Evolutionary conservation across 2,797 vertebrate genomes (phyloP).

Genomic region (Sebastes steindachneri): DNA sequence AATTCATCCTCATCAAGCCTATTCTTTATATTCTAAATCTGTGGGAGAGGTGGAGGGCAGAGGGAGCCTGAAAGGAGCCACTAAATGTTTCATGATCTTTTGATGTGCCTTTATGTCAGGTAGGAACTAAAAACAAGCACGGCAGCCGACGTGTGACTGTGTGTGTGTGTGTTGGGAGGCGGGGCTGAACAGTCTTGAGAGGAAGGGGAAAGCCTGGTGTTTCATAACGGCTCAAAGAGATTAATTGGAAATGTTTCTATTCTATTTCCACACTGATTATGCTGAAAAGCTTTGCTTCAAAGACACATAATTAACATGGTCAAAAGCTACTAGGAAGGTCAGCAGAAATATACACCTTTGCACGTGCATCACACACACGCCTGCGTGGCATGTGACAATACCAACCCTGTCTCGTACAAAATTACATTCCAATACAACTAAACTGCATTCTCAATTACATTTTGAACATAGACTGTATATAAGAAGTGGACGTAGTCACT

Average conservation of each 20-base stretch:
- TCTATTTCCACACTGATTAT: constrained; percentile 26
- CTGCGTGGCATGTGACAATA: not conserved
- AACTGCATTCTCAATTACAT: too few species aligned
- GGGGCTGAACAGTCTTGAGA: not conserved
- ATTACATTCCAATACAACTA: too few species aligned
- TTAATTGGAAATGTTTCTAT: constrained; percentile 25
- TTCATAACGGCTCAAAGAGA: constrained; percentile 5
- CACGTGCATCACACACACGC: not conserved
- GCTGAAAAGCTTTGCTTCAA: constrained; percentile 48
- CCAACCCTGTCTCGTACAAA: not conserved
- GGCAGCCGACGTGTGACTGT: not conserved
- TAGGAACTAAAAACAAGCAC: not conserved
- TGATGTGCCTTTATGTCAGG: constrained; percentile 31
- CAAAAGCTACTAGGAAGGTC: not conserved
- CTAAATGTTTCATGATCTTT: constrained; percentile 58
- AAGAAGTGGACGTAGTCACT: too few species aligned
- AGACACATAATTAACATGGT: constrained; percentile 43
- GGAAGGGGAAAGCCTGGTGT: not conserved
- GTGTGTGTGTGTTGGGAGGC: not conserved
- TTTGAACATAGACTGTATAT: too few species aligned
- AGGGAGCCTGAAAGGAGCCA: constrained; percentile 21
- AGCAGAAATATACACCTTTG: not conserved
- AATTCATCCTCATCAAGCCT: constrained; percentile 53
- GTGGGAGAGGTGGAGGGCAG: not conserved
- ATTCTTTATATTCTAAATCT: constrained; percentile 36